Conservation (phyloP, 2,113 vertebrate genomes). For the Aptenodytes patagonicus region DNA sequence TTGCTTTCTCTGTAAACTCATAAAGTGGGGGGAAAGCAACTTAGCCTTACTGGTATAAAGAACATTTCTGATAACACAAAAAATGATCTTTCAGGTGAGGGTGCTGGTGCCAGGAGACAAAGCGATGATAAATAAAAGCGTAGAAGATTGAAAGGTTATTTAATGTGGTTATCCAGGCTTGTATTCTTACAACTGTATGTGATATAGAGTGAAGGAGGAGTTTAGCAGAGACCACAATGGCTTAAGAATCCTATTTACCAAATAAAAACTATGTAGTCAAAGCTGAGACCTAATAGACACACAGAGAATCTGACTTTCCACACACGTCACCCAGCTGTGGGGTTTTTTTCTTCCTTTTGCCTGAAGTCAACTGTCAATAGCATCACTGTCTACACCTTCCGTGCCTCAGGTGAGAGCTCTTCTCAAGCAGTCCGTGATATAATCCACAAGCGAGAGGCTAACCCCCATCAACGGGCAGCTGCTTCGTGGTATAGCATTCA, state of each 20-base stretch:
- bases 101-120: background rate
- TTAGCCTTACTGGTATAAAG: background rate
- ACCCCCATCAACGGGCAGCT: background rate
- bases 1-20: background rate
- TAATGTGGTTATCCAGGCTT: background rate
- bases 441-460: background rate
- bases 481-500: background rate
- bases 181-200: background rate
- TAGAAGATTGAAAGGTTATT: background rate
- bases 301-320: background rate
- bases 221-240: background rate
- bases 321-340: background rate
- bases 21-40: fast-evolving
- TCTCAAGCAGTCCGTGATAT: background rate
- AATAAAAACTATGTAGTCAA: background rate
- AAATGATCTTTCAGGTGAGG: background rate
- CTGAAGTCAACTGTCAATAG: background rate
- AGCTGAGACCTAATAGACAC: background rate
- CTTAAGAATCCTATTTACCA: background rate
- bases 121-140: background rate
- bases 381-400: background rate
- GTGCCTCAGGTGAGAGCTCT: background rate
- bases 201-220: background rate
- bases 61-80: background rate
- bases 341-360: background rate